Evolutionary conservation across 2,888 invertebrate species (phyloP).

Genomic region (Limnephilus marmoratus): DNA sequence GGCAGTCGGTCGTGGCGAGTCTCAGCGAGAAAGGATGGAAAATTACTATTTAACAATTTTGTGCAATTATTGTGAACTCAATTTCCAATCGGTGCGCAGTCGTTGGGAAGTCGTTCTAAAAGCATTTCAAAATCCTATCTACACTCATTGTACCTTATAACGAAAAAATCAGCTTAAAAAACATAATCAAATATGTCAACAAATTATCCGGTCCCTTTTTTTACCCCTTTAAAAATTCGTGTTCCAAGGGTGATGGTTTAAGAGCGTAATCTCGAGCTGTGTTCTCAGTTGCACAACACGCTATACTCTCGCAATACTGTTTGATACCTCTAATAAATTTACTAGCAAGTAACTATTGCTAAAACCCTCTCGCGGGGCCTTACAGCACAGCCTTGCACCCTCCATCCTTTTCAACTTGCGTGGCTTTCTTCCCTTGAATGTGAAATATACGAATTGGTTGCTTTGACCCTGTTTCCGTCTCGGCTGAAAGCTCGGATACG

Average conservation of each 20-base stretch:
- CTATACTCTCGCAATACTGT: not conserved
- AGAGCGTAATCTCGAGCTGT: not conserved
- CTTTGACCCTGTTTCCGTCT: not conserved
- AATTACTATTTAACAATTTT: no score
- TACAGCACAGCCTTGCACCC: not conserved
- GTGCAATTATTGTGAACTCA: no score
- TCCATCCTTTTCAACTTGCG: slow-evolving; percentile 6
- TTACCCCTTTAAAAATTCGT: not conserved
- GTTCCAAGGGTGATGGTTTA: not conserved
- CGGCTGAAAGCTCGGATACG: not conserved
- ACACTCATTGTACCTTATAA: no score
- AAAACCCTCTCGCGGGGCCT: not conserved
- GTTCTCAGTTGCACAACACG: slow-evolving; percentile 15
- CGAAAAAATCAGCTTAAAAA: no score
- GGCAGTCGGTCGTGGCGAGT: no score
- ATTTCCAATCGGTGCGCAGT: no score
- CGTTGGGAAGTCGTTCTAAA: no score
- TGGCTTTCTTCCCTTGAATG: not conserved
- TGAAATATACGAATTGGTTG: slow-evolving; percentile 13
- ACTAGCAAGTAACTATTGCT: slow-evolving; percentile 7
- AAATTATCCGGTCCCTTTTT: not conserved
- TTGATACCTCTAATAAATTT: slow-evolving; percentile 37
- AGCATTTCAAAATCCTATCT: no score
- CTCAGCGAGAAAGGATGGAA: no score
- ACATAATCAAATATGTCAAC: not conserved